These are phyloP conservation scores for Anguilla obscura DNA, from an alignment of 2,797 vertebrate species.

Conservation along the genomic window DNA sequence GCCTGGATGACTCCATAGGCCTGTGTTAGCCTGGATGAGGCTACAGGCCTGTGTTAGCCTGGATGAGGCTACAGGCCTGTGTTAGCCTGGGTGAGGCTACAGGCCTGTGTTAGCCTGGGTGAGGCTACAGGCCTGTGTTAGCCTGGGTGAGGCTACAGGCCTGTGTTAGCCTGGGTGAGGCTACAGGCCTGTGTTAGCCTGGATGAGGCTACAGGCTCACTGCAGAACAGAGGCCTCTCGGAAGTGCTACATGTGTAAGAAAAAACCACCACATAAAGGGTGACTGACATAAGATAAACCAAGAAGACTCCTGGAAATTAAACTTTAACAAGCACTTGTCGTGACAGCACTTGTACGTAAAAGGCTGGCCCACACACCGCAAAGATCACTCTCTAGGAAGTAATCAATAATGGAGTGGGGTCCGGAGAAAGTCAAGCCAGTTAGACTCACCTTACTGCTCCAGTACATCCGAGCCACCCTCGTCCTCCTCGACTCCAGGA, in stretches of 20 bases:
- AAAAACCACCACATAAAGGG: conserved; percentile 19
- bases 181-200: neutral
- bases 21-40: neutral
- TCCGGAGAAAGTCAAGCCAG: neutral
- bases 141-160: too few species aligned
- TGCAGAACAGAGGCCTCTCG: neutral
- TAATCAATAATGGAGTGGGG: conserved; percentile 33
- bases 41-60: neutral
- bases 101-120: neutral
- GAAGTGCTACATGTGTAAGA: neutral
- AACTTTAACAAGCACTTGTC: conserved; percentile 32
- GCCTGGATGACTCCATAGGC: neutral
- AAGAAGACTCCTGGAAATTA: conserved; percentile 32
- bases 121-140: too few species aligned
- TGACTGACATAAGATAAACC: conserved; percentile 31
- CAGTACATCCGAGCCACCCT: neutral
- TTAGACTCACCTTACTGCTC: neutral
- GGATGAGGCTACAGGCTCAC: neutral
- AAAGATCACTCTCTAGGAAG: conserved; percentile 23
- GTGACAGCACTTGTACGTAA: conserved; percentile 26
- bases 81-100: neutral
- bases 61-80: neutral
- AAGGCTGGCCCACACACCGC: conserved; percentile 5
- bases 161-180: too few species aligned
- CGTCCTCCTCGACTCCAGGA: neutral